Evolutionary conservation across 2,797 vertebrate genomes (phyloP).

Genomic region (Squalus acanthias): DNA sequence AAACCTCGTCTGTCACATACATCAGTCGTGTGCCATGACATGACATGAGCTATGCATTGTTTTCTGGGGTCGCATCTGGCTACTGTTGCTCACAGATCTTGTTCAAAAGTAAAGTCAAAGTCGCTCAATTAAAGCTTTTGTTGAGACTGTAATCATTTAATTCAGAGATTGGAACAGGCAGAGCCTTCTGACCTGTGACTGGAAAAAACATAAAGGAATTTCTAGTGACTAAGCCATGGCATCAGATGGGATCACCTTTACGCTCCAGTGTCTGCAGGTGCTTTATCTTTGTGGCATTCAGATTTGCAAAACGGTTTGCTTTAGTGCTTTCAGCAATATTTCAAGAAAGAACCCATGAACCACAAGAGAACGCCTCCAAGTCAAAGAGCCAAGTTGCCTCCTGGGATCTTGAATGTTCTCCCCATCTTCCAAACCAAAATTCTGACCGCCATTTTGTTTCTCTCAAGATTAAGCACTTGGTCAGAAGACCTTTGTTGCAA

Average conservation of each 20-base stretch:
- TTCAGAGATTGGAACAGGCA: neutral
- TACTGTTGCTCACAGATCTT: neutral
- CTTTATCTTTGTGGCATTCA: conserved; percentile 16
- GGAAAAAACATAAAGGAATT: neutral
- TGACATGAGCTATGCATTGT: neutral
- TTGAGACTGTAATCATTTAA: conserved; percentile 2
- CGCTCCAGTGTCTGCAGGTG: neutral
- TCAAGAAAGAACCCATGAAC: neutral
- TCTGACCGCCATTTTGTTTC: neutral
- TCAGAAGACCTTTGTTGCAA: neutral
- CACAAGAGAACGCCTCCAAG: neutral
- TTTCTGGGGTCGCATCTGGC: neutral
- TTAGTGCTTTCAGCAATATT: neutral
- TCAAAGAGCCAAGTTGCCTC: neutral
- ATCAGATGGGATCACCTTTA: conserved; percentile 11
- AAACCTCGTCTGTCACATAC: neutral
- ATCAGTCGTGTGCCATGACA: neutral
- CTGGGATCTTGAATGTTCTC: neutral
- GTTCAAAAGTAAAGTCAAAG: neutral
- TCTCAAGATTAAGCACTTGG: neutral
- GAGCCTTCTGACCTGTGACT: conserved; percentile 29
- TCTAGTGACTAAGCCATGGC: neutral
- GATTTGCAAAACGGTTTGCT: neutral
- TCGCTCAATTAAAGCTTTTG: neutral
- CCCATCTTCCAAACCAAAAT: neutral